These are phyloP conservation scores for Eupithecia dodoneata DNA, from an alignment of 2,888 invertebrate species.

Conservation along the genomic window DNA sequence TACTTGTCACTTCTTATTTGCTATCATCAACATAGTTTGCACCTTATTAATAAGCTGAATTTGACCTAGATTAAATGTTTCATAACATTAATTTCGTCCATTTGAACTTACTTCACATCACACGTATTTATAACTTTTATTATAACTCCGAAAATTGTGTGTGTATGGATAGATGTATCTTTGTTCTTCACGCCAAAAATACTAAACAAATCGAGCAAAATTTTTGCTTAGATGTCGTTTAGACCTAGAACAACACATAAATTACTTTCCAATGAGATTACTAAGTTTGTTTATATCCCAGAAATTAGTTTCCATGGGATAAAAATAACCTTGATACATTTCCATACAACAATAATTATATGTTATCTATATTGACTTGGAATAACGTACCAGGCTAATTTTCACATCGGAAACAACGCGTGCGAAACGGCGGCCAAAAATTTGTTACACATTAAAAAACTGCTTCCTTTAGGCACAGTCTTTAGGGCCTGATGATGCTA, in stretches of 20 bases:
- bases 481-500: too few relatives aligned
- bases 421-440: background rate
- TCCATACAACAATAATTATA: too few relatives aligned
- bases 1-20: slow-evolving; percentile 41
- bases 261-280: too few relatives aligned
- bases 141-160: background rate
- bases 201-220: background rate
- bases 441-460: background rate
- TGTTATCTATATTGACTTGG: background rate
- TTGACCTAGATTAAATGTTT: background rate
- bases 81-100: background rate
- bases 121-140: too few relatives aligned
- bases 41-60: background rate
- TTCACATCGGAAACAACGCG: background rate
- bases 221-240: background rate
- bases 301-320: too few relatives aligned
- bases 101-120: background rate
- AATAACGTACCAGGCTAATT: background rate
- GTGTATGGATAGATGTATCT: background rate
- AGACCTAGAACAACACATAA: too few relatives aligned
- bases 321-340: too few relatives aligned
- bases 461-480: background rate
- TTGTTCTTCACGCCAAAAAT: background rate
- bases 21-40: background rate
- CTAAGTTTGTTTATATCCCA: too few relatives aligned